These are phyloP conservation scores for Alviniconcha strummeri DNA, from an alignment of 2,888 invertebrate genomes.

Conservation along the genomic window DNA sequence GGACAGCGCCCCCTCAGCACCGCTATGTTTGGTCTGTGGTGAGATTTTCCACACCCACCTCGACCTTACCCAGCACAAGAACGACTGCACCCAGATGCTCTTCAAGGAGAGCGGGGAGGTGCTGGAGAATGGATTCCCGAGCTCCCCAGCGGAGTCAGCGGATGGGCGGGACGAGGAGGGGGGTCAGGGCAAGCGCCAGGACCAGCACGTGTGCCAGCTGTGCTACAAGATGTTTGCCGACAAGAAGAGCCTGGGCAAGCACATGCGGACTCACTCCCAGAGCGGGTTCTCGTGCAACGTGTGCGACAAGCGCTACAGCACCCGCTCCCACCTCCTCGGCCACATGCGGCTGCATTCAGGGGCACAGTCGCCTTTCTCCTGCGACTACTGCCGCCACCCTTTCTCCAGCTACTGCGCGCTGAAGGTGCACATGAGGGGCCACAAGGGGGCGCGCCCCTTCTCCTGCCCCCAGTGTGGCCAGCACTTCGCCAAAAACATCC, in stretches of 20 bases:
- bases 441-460: constrained; percentile 57
- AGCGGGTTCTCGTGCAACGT: constrained; percentile 46
- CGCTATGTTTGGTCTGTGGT: constrained; percentile 47
- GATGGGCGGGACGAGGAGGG: constrained; percentile 21
- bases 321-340: constrained; percentile 51
- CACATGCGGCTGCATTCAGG: constrained; percentile 54
- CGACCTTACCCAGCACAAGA: constrained; percentile 39
- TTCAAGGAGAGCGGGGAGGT: constrained; percentile 28
- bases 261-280: constrained; percentile 47
- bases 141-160: constrained; percentile 2
- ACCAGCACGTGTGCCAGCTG: constrained; percentile 42
- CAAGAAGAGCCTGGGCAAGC: constrained; percentile 46
- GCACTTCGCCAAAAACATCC: constrained; percentile 58
- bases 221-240: constrained; percentile 46
- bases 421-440: constrained; percentile 53
- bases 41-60: constrained; percentile 44
- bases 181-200: background rate
- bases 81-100: constrained; percentile 35
- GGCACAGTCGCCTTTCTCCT: constrained; percentile 44
- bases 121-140: constrained; percentile 32
- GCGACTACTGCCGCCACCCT: constrained; percentile 50
- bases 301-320: constrained; percentile 48
- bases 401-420: constrained; percentile 50
- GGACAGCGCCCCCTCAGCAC: constrained; percentile 1
- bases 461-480: constrained; percentile 55